Conservation (phyloP, 2,113 vertebrate genomes). For the Cyprinodon tularosa region DNA sequence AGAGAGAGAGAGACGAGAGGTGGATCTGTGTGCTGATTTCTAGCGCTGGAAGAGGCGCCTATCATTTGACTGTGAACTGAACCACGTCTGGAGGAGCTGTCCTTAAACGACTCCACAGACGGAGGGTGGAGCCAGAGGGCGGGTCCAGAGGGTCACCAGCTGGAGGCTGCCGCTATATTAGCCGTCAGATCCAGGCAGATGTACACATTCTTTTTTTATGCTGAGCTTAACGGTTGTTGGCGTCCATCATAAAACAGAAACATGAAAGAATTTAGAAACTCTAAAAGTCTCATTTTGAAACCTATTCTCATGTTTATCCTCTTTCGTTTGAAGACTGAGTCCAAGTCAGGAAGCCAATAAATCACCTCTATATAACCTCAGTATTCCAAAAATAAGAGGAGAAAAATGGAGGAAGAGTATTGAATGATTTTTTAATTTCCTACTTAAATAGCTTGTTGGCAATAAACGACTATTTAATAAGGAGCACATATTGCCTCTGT, state of each 20-base stretch:
- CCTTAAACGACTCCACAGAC: conserved; percentile 59
- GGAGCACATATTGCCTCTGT: background rate
- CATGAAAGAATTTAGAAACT: background rate
- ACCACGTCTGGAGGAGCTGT: conserved; percentile 44
- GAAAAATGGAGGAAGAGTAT: background rate
- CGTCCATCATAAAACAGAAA: background rate
- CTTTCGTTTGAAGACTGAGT: background rate
- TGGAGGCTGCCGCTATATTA: conserved; percentile 5
- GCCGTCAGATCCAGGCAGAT: background rate
- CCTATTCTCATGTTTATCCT: background rate
- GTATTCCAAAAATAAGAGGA: background rate
- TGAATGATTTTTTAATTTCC: background rate
- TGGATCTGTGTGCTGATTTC: conserved; percentile 44
- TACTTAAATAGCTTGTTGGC: background rate
- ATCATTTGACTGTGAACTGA: conserved; percentile 65
- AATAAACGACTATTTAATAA: background rate
- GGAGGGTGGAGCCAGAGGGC: conserved; percentile 21
- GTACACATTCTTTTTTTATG: background rate
- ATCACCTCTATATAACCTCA: background rate
- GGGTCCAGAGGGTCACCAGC: conserved; percentile 9
- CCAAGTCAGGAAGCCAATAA: background rate
- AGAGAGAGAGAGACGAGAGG: conserved; percentile 50
- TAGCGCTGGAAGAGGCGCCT: conserved; percentile 51
- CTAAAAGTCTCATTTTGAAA: background rate
- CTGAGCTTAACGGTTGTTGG: background rate